These are phyloP conservation scores for Drosophila kuntzei DNA, from an alignment of 2,888 invertebrate species.

Conservation along the genomic window DNA sequence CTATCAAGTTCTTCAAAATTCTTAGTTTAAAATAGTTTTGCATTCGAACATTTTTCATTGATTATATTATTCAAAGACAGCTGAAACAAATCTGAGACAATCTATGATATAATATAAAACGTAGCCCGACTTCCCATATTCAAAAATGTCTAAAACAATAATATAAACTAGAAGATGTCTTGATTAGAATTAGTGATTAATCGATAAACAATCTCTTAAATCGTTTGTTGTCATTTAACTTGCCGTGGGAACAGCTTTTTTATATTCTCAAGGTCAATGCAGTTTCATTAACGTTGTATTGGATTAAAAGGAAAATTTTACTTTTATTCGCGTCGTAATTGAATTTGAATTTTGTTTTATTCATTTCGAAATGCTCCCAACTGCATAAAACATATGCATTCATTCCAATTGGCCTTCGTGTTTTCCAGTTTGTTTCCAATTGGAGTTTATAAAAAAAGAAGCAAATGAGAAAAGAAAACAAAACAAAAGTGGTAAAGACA, in stretches of 20 bases:
- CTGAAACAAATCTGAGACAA: neutral
- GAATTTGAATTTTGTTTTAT: slow-evolving; percentile 20
- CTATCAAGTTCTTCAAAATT: neutral
- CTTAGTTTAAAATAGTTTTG: too few species aligned
- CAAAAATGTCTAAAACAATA: neutral
- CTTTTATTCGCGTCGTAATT: slow-evolving; percentile 20
- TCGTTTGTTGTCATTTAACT: neutral
- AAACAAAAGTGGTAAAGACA: slow-evolving; percentile 14
- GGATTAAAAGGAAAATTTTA: slow-evolving; percentile 18
- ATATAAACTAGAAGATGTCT: neutral
- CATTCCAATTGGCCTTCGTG: slow-evolving; percentile 32
- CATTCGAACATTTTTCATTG: too few species aligned
- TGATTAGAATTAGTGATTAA: neutral
- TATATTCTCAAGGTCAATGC: slow-evolving; percentile 27
- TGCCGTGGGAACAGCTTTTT: slow-evolving; percentile 12
- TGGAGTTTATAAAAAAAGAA: slow-evolving; percentile 16
- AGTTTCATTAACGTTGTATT: slow-evolving; percentile 16
- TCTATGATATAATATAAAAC: neutral
- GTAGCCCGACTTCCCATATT: neutral
- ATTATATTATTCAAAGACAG: neutral
- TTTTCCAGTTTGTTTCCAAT: slow-evolving; percentile 21
- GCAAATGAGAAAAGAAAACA: slow-evolving; percentile 16
- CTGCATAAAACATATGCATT: slow-evolving; percentile 30
- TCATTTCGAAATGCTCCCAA: slow-evolving; percentile 17
- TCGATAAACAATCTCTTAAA: neutral